A percentile compares a stretch with the other conserved stretches of the same genome.
Conservation (phyloP, 2,888 invertebrate species). For the Caenorhabditis angaria region DNA sequence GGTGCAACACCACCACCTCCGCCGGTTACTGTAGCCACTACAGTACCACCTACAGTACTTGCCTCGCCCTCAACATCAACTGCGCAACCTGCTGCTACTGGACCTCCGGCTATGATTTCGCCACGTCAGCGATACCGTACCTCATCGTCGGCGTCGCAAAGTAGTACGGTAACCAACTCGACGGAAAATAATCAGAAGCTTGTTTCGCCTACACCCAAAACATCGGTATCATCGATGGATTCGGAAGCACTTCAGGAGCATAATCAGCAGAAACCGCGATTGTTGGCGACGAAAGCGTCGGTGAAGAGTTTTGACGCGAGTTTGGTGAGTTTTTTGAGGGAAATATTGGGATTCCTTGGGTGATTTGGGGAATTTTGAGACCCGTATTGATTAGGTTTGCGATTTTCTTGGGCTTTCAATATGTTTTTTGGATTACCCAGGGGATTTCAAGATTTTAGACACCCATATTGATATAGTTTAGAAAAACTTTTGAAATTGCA, state of each 20-base stretch:
- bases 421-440: not conserved
- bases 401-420: not conserved
- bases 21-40: slow-evolving; percentile 5
- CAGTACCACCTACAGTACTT: no score
- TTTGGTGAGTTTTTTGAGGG: slow-evolving; percentile 18
- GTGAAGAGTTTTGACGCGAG: slow-evolving; percentile 35
- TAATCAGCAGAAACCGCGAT: slow-evolving; percentile 17
- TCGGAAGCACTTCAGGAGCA: not conserved
- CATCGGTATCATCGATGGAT: not conserved
- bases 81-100: not conserved
- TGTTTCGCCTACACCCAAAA: not conserved
- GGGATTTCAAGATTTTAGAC: no score
- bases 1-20: slow-evolving; percentile 10
- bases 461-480: no score
- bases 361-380: not conserved
- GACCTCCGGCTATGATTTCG: not conserved
- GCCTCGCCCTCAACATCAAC: no score
- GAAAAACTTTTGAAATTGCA: no score
- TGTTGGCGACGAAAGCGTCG: slow-evolving; percentile 34
- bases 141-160: slow-evolving; percentile 3
- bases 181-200: not conserved
- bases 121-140: slow-evolving; percentile 7
- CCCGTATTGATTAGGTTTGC: not conserved
- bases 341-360: not conserved
- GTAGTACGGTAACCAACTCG: not conserved